Base-by-base conservation (phyloP, 2,888 invertebrate species). In the Lochmaea crataegi region DNA sequence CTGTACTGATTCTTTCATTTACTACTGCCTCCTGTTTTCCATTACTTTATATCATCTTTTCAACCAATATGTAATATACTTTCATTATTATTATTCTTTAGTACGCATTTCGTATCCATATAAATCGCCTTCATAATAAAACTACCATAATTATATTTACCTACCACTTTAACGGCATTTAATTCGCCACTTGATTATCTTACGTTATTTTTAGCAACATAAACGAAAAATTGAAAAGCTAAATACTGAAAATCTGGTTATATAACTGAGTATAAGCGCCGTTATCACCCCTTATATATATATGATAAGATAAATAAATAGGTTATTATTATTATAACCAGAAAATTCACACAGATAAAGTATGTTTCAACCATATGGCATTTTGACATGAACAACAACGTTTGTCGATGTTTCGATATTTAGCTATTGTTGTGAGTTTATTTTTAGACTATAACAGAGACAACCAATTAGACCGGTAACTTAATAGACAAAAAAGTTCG, bases 221-320 rank as follows among this genome's bases (percentile, higher is more conserved):
- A 22, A 61, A 41, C 11, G 10, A 18, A 51, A 45, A 16, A 61
- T 41, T n/a, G 9, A 42, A 61, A 61, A 41, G 42, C 61, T 16
- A 41, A 61, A 61, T 61, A 61, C 16, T 61, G 26, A 61, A 61
- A 61, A 61, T 61, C 42, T 61, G 61, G 11, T 61, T 61, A 61
- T 61, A 61, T 38, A 63, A 42, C 41, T 42, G 42, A 12, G 32
- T 38, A 38, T 38, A 38, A 16, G 18, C 16, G 18, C 42, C 42
- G 42, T 63, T 63, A 63, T 63, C 61, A 42, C 18, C 42, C 18
- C 32, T 63, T 11, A 42, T 16, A 42, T 63, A 9, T 61, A 42
- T 63, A 41, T 22, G 38, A 41, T 63, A 18, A 63, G 16, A 42
- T 63, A 42, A 63, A 63, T 42, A 63, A 60, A 60, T 32, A 60